These are phyloP conservation scores for Aplochiton taeniatus DNA, from an alignment of 2,797 vertebrate species.

Conservation along the genomic window DNA sequence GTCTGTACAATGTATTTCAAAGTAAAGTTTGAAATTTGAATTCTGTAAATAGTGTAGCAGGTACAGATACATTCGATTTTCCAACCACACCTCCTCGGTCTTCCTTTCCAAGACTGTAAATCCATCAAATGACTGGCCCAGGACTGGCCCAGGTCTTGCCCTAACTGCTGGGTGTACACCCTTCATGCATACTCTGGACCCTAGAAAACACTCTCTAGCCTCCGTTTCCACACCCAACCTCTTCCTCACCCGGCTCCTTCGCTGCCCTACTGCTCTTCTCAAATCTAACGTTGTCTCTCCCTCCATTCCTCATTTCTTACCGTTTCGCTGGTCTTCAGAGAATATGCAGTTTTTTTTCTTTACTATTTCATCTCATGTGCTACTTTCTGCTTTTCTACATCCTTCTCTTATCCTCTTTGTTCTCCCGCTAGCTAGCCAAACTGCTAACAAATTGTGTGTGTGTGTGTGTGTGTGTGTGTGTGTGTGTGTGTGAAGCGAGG, in stretches of 20 bases:
- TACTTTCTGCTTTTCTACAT: slow-evolving; percentile 56
- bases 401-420: slow-evolving; percentile 58
- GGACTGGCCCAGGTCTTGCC: too few species aligned
- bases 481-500: slow-evolving; percentile 7
- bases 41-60: too few species aligned
- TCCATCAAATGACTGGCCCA: too few species aligned
- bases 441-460: slow-evolving; percentile 59
- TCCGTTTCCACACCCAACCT: neutral
- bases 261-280: neutral
- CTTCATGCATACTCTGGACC: too few species aligned
- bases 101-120: slow-evolving; percentile 5
- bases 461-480: slow-evolving; percentile 27
- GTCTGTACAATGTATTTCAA: too few species aligned
- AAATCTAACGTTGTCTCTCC: neutral
- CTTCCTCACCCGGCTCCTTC: neutral
- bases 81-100: too few species aligned
- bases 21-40: too few species aligned
- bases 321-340: too few species aligned
- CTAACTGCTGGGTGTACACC: too few species aligned
- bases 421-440: slow-evolving; percentile 62
- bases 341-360: neutral
- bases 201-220: too few species aligned
- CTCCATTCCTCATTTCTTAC: neutral
- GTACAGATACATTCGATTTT: too few species aligned
- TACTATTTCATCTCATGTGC: slow-evolving; percentile 22